Evolutionary conservation across 2,113 vertebrate species (phyloP).

Genomic region (Daphoenositta chrysoptera): DNA sequence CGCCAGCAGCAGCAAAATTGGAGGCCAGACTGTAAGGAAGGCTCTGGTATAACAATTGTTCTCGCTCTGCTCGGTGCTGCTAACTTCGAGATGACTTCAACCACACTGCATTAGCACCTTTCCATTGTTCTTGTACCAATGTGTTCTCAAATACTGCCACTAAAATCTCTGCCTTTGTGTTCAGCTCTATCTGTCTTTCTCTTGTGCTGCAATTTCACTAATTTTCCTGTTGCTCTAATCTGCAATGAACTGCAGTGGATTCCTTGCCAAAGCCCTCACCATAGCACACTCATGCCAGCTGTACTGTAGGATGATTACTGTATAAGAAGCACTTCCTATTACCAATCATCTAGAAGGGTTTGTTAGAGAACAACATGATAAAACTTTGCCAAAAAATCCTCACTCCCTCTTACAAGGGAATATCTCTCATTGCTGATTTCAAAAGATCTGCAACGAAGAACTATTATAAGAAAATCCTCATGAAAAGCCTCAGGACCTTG

Average conservation of each 20-base stretch:
- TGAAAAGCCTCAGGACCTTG: neutral
- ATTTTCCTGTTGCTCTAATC: neutral
- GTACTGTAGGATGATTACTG: neutral
- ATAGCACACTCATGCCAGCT: neutral
- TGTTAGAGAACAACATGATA: neutral
- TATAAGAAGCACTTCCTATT: fast-evolving
- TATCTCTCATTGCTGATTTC: neutral
- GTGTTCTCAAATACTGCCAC: neutral
- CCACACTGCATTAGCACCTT: neutral
- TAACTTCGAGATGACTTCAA: neutral
- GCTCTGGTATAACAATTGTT: neutral
- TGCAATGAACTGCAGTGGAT: neutral
- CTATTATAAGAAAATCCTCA: neutral
- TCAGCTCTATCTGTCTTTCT: neutral
- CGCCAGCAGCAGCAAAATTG: fast-evolving
- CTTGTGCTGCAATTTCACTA: neutral
- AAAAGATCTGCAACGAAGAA: neutral
- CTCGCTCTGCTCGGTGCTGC: neutral
- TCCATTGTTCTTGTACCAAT: neutral
- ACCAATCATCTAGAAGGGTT: neutral
- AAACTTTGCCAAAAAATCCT: neutral
- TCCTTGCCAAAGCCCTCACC: neutral
- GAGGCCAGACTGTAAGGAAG: neutral
- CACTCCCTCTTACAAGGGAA: neutral
- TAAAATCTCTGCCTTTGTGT: neutral